These are phyloP conservation scores for Drosophila cognata DNA, from an alignment of 2,888 invertebrate genomes.

Conservation along the genomic window DNA sequence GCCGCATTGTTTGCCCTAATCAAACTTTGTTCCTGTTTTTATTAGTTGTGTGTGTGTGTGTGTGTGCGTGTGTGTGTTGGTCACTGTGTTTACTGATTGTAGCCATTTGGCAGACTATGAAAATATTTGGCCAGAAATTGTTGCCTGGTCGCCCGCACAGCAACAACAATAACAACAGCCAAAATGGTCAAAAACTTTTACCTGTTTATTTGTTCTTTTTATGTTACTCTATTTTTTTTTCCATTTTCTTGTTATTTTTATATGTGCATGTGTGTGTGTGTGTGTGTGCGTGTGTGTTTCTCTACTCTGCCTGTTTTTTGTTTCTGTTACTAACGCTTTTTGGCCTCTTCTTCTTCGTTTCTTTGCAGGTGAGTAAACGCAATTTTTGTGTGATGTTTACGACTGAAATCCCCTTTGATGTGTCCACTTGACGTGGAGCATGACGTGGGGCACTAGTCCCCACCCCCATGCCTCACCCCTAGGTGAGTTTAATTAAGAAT, in stretches of 20 bases:
- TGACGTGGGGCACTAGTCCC: too few relatives aligned
- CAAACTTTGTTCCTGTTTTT: constrained; percentile 53
- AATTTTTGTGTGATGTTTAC: constrained; percentile 61
- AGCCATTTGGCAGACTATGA: constrained; percentile 51
- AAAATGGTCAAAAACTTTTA: constrained; percentile 24
- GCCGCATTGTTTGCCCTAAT: constrained; percentile 63
- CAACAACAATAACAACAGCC: constrained; percentile 6
- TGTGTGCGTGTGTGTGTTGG: not conserved
- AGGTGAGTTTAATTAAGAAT: constrained; percentile 53
- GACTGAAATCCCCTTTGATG: constrained; percentile 68
- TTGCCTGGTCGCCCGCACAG: constrained; percentile 26
- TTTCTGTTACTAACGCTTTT: constrained; percentile 31
- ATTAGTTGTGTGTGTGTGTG: constrained; percentile 6
- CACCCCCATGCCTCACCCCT: not conserved
- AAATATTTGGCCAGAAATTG: constrained; percentile 50
- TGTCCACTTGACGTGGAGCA: constrained; percentile 5
- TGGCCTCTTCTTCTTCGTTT: constrained; percentile 31
- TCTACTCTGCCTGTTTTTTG: constrained; percentile 9
- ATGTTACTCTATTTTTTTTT: constrained; percentile 19
- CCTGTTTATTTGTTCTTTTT: constrained; percentile 39
- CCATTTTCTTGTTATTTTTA: constrained; percentile 29
- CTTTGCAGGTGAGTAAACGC: constrained; percentile 76
- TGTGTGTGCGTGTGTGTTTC: not conserved
- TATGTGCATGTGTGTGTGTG: not conserved
- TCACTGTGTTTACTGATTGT: not conserved